These are phyloP conservation scores for Parotocinclus haroldoi DNA, from an alignment of 2,797 vertebrate genomes.

Conservation along the genomic window DNA sequence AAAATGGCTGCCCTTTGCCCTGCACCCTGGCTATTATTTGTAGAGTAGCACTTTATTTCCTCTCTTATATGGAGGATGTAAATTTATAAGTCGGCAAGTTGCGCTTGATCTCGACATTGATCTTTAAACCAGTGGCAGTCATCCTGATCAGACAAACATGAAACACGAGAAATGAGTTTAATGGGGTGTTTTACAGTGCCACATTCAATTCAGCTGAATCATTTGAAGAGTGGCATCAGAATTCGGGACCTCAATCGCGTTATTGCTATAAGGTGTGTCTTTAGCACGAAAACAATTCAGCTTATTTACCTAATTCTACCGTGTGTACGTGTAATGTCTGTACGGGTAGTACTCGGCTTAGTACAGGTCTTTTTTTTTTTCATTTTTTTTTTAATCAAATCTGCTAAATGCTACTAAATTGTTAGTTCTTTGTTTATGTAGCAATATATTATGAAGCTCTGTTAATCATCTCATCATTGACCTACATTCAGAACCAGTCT, in stretches of 20 bases:
- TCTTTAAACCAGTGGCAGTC: slow-evolving; percentile 1
- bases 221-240: slow-evolving; percentile 18
- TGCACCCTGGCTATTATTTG: slow-evolving; percentile 14
- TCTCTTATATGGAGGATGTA: not conserved
- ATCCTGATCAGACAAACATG: slow-evolving; percentile 11
- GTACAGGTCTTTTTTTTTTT: slow-evolving; percentile 10
- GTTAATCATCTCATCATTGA: slow-evolving; percentile 9
- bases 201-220: slow-evolving; percentile 19
- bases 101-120: not conserved
- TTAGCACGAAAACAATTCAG: not conserved
- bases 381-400: slow-evolving; percentile 2
- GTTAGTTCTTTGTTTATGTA: not conserved
- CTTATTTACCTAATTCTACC: not conserved
- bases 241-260: not conserved
- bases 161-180: slow-evolving; percentile 25
- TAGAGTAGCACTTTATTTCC: slow-evolving; percentile 3
- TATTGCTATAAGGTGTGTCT: slow-evolving; percentile 4
- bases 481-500: not conserved
- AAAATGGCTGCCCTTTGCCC: slow-evolving; percentile 38
- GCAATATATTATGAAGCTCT: not conserved
- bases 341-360: slow-evolving; percentile 1
- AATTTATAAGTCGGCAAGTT: slow-evolving; percentile 26
- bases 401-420: not conserved
- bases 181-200: slow-evolving; percentile 18
- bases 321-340: slow-evolving; percentile 14